phyloP scores from a whole-genome alignment of 2,888 invertebrate genomes.

The Sphecodes monilicornis region DNA sequence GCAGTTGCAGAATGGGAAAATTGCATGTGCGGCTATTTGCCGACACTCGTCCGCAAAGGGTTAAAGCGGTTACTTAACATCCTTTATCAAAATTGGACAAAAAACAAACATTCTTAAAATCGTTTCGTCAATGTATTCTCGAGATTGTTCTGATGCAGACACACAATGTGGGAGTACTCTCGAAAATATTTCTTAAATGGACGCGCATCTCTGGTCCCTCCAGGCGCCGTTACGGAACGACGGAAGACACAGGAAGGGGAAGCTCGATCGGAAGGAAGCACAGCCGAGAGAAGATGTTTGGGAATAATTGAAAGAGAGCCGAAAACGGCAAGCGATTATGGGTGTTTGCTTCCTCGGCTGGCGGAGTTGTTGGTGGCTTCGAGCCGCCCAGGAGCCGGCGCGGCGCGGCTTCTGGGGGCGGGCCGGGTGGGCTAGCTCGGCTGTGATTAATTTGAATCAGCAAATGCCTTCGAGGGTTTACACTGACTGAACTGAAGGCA shows the following conservation, averaged over 20 bases:
- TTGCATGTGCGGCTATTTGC: too few species aligned
- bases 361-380: constrained; percentile 55
- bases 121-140: too few species aligned
- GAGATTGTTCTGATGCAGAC: too few species aligned
- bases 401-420: constrained; percentile 38
- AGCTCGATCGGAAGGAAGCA: constrained; percentile 12
- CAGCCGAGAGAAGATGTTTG: neutral
- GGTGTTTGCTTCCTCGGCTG: constrained; percentile 51
- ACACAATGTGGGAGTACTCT: too few species aligned
- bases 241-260: constrained; percentile 14
- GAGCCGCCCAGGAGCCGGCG: neutral
- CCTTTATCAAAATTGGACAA: too few species aligned
- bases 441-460: constrained; percentile 84
- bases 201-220: too few species aligned
- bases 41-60: too few species aligned
- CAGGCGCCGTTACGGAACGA: neutral
- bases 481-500: constrained; percentile 77
- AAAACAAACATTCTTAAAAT: neutral
- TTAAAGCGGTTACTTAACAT: too few species aligned
- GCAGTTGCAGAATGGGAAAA: too few species aligned
- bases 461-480: constrained; percentile 83
- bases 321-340: constrained; percentile 53
- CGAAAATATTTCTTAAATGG: neutral
- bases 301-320: neutral
- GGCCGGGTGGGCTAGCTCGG: constrained; percentile 71